Base-by-base conservation (phyloP, 2,797 vertebrate genomes). In the Lerista edwardsae region DNA sequence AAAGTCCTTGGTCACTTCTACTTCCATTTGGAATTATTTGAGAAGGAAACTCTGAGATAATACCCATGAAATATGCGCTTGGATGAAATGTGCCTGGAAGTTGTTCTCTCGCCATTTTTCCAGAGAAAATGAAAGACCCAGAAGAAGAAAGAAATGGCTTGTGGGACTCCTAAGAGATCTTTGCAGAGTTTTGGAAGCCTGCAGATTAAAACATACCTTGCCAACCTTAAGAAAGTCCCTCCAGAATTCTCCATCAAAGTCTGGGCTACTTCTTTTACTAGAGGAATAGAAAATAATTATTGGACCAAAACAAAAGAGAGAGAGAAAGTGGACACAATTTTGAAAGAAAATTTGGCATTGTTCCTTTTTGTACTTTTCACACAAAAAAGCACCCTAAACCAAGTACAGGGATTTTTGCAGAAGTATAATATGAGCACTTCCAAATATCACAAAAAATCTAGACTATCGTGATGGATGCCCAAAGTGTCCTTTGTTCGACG, bases 1-100 rank as follows among this genome's bases (percentile, higher is more conserved):
- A 2, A 79, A 44, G n/a, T n/a, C 72, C 51, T 79, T 84, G 31
- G 71, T 64, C 82, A 86, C 68, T 71, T 75, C 39, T 75, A 12
- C 25, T 73, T 74, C 84, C 47, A 31, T 47, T 10, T 25, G 29
- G n/a, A 47, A 76, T 80, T 41, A 75, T 12, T 0, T 0, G 64
- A 1, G 4, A 74, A n/a, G 64, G 15, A 82, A 87, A 84, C 1
- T 7, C 0, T 59, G 27, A 85, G 65, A 73, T 1, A 69, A 17
- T 1, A 86, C 65, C 55, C 55, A 31, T 41, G 19, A 87, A 74
- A 67, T 41, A 55, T 74, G 59, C 69, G 25, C 44, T 67, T 83
- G 86, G 39, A 87, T 79, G 57, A 68, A 29, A 82, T 25, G n/a
- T 21, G 36, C 57, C 51, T 80, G 80, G 65, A 80, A 68, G 25